A percentile compares a stretch with the other conserved stretches of the same genome.
These are phyloP conservation scores for Paralichthys olivaceus DNA, from an alignment of 2,113 vertebrate genomes.

Conservation along the genomic window DNA sequence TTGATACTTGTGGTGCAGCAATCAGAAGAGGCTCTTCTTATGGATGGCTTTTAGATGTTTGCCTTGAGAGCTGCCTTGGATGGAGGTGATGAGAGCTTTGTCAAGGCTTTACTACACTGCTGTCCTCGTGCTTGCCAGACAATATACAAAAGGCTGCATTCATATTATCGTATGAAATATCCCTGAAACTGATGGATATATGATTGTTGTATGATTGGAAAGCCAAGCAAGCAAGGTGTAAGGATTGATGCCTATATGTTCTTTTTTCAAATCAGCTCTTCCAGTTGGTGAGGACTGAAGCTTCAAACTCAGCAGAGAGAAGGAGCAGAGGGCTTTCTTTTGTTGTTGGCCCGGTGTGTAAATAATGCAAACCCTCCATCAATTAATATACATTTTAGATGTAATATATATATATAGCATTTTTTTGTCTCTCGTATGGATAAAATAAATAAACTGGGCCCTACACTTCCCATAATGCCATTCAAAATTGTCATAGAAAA, in stretches of 20 bases:
- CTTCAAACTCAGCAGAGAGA: too few species aligned
- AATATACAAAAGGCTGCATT: neutral
- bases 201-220: neutral
- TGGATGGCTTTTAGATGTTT: slow-evolving; percentile 40
- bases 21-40: slow-evolving; percentile 2
- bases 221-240: neutral
- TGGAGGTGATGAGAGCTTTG: slow-evolving; percentile 20
- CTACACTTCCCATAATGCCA: neutral
- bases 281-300: slow-evolving; percentile 29
- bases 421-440: too few species aligned
- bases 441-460: too few species aligned
- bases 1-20: neutral
- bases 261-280: neutral
- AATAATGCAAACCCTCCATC: neutral
- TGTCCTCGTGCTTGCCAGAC: too few species aligned
- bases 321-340: neutral
- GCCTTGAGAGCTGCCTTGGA: slow-evolving; percentile 19
- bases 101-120: neutral
- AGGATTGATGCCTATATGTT: neutral
- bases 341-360: slow-evolving; percentile 6
- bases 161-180: too few species aligned
- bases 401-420: too few species aligned
- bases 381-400: too few species aligned
- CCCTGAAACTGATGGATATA: too few species aligned
- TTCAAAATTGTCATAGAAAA: too few species aligned